These are phyloP conservation scores for Stictocephala bisonia DNA, from an alignment of 2,888 invertebrate genomes.

Conservation along the genomic window DNA sequence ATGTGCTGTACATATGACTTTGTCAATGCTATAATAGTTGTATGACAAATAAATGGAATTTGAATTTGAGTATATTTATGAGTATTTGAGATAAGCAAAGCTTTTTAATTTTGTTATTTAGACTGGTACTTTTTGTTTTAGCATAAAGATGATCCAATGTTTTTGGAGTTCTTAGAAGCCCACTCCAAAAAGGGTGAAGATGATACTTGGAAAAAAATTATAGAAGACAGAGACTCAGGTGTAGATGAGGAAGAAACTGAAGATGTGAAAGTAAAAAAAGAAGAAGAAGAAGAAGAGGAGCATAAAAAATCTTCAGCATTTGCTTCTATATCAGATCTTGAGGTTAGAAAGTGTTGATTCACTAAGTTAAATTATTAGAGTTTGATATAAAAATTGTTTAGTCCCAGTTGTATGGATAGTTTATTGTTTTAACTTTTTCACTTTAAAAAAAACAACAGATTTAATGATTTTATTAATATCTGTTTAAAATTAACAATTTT, in stretches of 20 bases:
- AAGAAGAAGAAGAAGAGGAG: conserved; percentile 66
- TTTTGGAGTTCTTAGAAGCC: conserved; percentile 89
- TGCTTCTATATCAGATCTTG: conserved; percentile 80
- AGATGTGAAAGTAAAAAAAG: conserved; percentile 60
- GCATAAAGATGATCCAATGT: conserved; percentile 89
- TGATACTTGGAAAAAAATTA: conserved; percentile 61
- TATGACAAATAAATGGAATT: no score
- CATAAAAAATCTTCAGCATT: conserved; percentile 67
- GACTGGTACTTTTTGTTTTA: no score
- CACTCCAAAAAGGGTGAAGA: conserved; percentile 70
- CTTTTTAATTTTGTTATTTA: no score
- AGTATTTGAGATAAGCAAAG: no score
- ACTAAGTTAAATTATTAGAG: conserved; percentile 43
- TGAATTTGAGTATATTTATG: no score
- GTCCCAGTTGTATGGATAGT: no score
- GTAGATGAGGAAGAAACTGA: conserved; percentile 57
- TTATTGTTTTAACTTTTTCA: no score
- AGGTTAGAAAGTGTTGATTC: conserved; percentile 66
- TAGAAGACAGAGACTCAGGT: conserved; percentile 64
- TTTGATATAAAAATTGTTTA: conserved; percentile 41
- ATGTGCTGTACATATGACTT: no score
- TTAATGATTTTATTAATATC: no score
- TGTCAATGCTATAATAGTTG: no score
- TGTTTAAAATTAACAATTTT: no score
- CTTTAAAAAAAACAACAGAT: no score